Conservation (phyloP, 1,140 invertebrate genomes). For the Drosophila rhopaloa region DNA sequence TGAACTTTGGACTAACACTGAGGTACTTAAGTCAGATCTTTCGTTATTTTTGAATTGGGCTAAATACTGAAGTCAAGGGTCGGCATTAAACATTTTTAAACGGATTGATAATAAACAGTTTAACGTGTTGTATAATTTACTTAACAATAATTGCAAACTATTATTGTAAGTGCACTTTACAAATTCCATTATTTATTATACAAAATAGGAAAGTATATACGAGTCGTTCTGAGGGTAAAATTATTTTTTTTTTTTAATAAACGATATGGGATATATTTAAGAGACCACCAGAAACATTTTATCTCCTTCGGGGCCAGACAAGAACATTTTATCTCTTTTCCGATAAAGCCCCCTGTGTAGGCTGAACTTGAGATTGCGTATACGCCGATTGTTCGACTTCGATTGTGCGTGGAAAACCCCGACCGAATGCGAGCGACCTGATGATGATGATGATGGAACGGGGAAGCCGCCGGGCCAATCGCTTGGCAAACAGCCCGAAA, state of each 20-base stretch:
- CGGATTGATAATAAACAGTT: not conserved
- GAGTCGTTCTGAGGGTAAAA: not conserved
- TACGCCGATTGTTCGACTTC: slow-evolving; percentile 40
- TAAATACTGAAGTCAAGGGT: too few species aligned
- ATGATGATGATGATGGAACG: slow-evolving; percentile 50
- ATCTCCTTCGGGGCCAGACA: slow-evolving; percentile 9
- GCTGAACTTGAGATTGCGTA: slow-evolving; percentile 43
- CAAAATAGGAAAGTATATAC: not conserved
- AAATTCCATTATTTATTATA: too few species aligned
- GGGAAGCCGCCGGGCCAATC: slow-evolving; percentile 33
- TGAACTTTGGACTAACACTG: slow-evolving; percentile 28
- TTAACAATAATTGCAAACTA: too few species aligned
- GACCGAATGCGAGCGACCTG: slow-evolving; percentile 10
- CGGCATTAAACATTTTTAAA: not conserved
- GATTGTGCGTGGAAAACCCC: slow-evolving; percentile 18
- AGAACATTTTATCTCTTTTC: slow-evolving; percentile 30
- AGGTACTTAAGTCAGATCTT: not conserved
- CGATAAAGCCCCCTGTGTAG: slow-evolving; percentile 25
- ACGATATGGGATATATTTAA: not conserved
- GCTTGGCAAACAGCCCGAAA: slow-evolving; percentile 13
- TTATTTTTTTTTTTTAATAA: not conserved
- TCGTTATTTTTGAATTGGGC: too few species aligned
- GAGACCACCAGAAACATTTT: slow-evolving; percentile 20
- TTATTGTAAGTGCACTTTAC: too few species aligned
- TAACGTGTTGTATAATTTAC: too few species aligned